Evolutionary conservation across 92 coral and sea anemone genomes (phyloP).

Genomic region (Palythoa grandis): DNA sequence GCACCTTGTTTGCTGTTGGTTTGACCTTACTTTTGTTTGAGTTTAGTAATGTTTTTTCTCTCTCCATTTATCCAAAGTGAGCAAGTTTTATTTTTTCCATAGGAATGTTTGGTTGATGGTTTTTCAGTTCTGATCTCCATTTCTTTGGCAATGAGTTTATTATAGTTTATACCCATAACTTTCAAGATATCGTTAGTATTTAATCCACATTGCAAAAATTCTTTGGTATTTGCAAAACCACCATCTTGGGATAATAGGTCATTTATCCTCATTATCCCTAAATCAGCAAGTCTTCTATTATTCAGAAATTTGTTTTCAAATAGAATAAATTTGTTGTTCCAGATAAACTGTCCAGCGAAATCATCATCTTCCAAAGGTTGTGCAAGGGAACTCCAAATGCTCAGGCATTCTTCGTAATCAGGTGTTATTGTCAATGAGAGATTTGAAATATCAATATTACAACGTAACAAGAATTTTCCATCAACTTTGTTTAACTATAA

Average conservation of each 20-base stretch:
- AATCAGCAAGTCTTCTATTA: no score
- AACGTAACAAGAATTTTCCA: background rate
- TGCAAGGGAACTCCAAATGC: no score
- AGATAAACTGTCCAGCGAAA: no score
- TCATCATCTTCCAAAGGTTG: no score
- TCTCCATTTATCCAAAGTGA: background rate
- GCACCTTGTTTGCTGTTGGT: no score
- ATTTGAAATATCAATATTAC: no score
- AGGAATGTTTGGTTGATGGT: background rate
- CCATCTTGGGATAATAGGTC: background rate
- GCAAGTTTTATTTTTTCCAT: background rate
- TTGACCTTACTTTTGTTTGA: slow-evolving; percentile 4
- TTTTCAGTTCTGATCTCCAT: background rate
- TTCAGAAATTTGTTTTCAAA: no score
- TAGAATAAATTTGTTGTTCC: no score
- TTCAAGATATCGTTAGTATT: background rate
- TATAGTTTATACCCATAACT: background rate
- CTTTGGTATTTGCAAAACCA: background rate
- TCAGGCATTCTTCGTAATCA: no score
- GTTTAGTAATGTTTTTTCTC: background rate
- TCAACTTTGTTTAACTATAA: background rate
- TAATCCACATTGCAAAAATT: no score
- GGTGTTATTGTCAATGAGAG: no score
- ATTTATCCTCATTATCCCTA: background rate
- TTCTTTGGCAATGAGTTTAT: background rate